phyloP scores from a whole-genome alignment of 1,140 invertebrate species.

The Penaeus japonicus region DNA sequence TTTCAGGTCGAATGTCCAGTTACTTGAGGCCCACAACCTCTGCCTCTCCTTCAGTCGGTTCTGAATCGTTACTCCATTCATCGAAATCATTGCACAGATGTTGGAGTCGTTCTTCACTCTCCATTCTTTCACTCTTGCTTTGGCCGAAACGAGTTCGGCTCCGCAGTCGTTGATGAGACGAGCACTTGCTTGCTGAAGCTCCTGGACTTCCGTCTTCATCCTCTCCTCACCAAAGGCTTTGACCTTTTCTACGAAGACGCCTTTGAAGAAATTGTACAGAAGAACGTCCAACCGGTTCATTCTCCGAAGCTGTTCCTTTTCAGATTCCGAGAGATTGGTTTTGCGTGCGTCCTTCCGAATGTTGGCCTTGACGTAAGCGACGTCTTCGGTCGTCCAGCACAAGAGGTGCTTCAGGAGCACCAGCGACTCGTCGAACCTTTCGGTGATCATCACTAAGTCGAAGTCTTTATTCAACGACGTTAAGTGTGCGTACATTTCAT shows the following conservation, averaged over 20 bases:
- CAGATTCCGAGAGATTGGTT: not conserved
- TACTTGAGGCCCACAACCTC: no score
- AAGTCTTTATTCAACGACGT: slow-evolving; percentile 62
- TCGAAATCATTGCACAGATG: no score
- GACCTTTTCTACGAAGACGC: not conserved
- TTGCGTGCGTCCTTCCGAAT: not conserved
- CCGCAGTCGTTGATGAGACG: not conserved
- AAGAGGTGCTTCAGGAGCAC: slow-evolving; percentile 66
- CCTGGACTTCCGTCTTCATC: slow-evolving; percentile 13
- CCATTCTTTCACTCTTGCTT: no score
- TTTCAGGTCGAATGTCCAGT: no score
- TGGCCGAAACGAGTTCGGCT: no score
- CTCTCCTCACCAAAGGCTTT: not conserved
- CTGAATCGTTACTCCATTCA: no score
- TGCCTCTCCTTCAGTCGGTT: no score
- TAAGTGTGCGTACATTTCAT: no score
- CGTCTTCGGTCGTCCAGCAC: slow-evolving; percentile 66
- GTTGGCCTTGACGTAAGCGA: slow-evolving; percentile 52
- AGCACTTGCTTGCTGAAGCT: not conserved
- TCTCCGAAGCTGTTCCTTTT: not conserved
- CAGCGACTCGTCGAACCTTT: slow-evolving; percentile 68
- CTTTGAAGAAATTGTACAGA: not conserved
- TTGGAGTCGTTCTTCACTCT: no score
- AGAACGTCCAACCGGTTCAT: not conserved
- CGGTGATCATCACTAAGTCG: slow-evolving; percentile 67